These are phyloP conservation scores for Heteronetta atricapilla DNA, from an alignment of 2,113 vertebrate genomes.

Conservation along the genomic window DNA sequence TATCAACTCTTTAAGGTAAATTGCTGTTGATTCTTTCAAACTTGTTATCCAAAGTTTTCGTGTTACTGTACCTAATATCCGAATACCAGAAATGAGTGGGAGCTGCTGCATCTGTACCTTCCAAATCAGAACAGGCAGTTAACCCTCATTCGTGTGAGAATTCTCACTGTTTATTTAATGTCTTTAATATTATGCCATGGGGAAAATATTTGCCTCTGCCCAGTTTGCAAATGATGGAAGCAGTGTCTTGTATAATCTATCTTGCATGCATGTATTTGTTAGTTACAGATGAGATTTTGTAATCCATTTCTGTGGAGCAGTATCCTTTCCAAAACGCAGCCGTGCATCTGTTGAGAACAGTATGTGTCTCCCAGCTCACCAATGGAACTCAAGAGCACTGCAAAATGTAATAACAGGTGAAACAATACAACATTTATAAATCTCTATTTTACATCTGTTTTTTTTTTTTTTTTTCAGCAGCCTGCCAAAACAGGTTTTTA, in stretches of 20 bases:
- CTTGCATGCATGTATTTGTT: background rate
- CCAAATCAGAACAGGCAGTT: background rate
- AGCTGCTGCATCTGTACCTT: background rate
- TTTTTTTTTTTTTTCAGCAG: background rate
- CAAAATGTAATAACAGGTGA: background rate
- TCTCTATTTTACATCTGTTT: background rate
- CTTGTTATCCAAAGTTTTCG: background rate
- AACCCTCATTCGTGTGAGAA: background rate
- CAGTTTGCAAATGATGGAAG: background rate
- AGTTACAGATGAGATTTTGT: background rate
- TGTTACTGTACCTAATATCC: background rate
- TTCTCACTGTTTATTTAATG: background rate
- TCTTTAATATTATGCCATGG: background rate
- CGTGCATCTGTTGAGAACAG: background rate
- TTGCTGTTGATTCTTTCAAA: background rate
- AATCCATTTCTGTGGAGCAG: accelerated
- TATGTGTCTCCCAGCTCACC: background rate
- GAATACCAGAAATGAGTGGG: background rate
- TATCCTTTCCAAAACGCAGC: background rate
- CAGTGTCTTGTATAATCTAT: background rate
- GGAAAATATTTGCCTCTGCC: background rate
- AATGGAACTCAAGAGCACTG: background rate
- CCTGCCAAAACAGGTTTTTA: background rate
- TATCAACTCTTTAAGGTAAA: background rate
- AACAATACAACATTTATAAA: background rate